Base-by-base conservation (phyloP, 2,113 vertebrate species). In the Aptenodytes forsteri region DNA sequence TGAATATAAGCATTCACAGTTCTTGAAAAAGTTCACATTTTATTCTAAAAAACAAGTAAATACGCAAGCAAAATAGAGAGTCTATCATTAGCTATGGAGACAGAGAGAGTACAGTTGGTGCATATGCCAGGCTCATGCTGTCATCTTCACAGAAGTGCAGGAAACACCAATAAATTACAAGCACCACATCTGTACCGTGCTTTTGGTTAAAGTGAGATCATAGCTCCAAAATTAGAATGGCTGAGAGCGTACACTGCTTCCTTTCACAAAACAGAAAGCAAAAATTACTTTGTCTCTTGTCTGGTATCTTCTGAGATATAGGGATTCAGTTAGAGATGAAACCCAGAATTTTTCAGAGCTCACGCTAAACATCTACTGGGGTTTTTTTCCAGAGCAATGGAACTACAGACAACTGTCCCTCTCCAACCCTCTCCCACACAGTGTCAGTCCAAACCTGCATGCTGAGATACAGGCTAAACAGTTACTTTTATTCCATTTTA, bases 221-320 rank as follows among this genome's bases (percentile, higher is more conserved):
- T 3, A 62, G 47, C 52, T 94, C 77, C 55, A 71, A 77, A 87
- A 82, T 84, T 47, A 71, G 69, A 67, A 26, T 30, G 72, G 29
- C 52, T 59, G 47, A 56, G 59, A 62, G 16, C 12, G 11, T 7
- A 91, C 52, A 87, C 47, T 87, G 66, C 81, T 89, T 82, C 42
- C 86, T 91, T 91, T 83, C 91, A 84, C 47, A 40, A 76, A 89
- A 66, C 32, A 85, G 88, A 91, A 92, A 95, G 71, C 54, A 95
- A 93, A 94, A 93, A 64, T 73, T 1, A 62, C 65, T 93, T 70
- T 82, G 36, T 56, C 54, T 88, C 38, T 84, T 82, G 47, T 65
- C 78, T 83, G 61, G 0, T 61, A 19, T 44, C 75, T 82, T 91
- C 56, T 40, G 34, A 70, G 49, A 79, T 38, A 44, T 0, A 71